phyloP scores from a whole-genome alignment of 1,140 invertebrate species.

The Bathynomus jamesi region DNA sequence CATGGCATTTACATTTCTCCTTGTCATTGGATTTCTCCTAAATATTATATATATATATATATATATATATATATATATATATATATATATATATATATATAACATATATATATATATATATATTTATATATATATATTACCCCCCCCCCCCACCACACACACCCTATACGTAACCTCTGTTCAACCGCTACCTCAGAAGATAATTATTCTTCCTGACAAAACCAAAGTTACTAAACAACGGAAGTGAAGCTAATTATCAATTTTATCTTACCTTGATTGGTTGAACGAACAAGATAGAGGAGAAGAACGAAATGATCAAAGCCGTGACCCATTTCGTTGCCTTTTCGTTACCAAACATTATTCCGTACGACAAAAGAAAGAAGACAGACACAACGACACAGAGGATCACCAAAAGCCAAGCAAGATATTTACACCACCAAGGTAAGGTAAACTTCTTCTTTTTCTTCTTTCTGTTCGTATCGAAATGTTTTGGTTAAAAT shows the following conservation, averaged over 20 bases:
- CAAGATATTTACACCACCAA: conserved; percentile 39
- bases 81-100: conserved; percentile 12
- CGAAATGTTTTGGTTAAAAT: too few relatives aligned
- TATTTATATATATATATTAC: background rate
- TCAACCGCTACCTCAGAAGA: too few relatives aligned
- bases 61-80: conserved; percentile 20
- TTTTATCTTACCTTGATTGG: conserved; percentile 34
- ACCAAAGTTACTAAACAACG: too few relatives aligned
- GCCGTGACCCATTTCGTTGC: conserved; percentile 52
- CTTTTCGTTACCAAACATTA: conserved; percentile 51
- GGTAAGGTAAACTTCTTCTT: conserved; percentile 33
- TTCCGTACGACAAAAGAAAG: conserved; percentile 47
- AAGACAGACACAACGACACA: conserved; percentile 43
- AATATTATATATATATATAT: conserved; percentile 20
- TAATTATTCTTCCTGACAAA: background rate
- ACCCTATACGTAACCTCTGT: background rate
- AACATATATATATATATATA: conserved; percentile 13
- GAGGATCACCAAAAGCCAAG: conserved; percentile 45
- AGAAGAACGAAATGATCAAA: conserved; percentile 49
- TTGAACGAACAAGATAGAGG: conserved; percentile 42
- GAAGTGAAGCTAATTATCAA: conserved; percentile 9
- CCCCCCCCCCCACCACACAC: background rate
- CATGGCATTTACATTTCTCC: too few relatives aligned
- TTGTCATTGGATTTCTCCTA: too few relatives aligned
- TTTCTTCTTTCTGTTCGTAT: conserved; percentile 2